Percentiles rank a stretch among this genome's conserved stretches.
These are phyloP conservation scores for Carettochelys insculpta DNA, from an alignment of 2,113 vertebrate genomes.

Conservation along the genomic window DNA sequence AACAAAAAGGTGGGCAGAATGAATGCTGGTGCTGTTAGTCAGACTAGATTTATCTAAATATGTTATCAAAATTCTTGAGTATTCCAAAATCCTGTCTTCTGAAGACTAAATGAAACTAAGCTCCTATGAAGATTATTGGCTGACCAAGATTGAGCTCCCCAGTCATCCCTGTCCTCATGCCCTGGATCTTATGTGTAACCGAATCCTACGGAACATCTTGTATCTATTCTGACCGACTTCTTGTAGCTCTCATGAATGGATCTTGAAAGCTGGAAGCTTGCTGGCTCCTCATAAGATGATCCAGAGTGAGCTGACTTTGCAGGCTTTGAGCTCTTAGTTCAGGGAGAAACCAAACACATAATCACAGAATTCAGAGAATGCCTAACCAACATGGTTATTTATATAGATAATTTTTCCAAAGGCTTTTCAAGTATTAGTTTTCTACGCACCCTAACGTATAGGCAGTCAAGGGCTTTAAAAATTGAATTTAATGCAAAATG, in stretches of 20 bases:
- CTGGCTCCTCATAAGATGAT: fast-evolving
- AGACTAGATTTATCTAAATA: neutral
- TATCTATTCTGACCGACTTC: neutral
- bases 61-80: neutral
- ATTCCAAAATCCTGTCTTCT: neutral
- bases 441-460: neutral
- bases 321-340: neutral
- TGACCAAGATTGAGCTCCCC: neutral
- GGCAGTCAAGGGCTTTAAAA: neutral
- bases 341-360: neutral
- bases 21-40: neutral
- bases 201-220: neutral
- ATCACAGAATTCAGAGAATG: neutral
- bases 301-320: neutral
- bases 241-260: neutral
- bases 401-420: neutral
- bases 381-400: neutral
- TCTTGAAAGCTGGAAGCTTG: neutral
- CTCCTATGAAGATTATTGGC: neutral
- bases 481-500: neutral
- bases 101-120: fast-evolving
- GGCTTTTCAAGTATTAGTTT: neutral
- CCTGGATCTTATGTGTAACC: neutral
- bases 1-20: neutral
- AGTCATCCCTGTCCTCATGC: neutral